Conservation (phyloP, 2,113 vertebrate species). For the Girardinichthys multiradiatus region DNA sequence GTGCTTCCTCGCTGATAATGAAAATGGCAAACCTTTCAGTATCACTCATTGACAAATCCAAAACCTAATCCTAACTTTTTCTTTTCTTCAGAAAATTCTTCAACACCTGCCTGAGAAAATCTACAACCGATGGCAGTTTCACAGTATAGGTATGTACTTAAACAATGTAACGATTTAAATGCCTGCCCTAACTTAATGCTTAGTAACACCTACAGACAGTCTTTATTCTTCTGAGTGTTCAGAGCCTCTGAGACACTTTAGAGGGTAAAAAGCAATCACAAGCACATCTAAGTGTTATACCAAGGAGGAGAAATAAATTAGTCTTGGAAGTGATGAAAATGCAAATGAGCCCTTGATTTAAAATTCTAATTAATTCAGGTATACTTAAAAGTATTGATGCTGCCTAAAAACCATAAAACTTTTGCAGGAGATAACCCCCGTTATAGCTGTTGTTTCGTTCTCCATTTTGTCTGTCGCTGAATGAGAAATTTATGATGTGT, state of each 20-base stretch:
- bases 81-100: conserved; percentile 91
- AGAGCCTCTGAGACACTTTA: conserved; percentile 36
- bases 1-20: too few species aligned
- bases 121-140: conserved; percentile 98
- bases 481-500: conserved; percentile 8
- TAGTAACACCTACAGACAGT: neutral
- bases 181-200: neutral
- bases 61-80: conserved; percentile 13
- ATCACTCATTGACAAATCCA: too few species aligned
- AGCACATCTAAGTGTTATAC: conserved; percentile 50
- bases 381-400: conserved; percentile 66
- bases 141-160: conserved; percentile 94
- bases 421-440: conserved; percentile 71
- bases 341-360: conserved; percentile 76
- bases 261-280: conserved; percentile 42
- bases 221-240: conserved; percentile 7
- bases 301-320: conserved; percentile 74
- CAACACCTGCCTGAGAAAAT: conserved; percentile 98
- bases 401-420: conserved; percentile 49
- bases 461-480: conserved; percentile 3
- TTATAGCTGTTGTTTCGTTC: conserved; percentile 57
- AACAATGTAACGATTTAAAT: neutral
- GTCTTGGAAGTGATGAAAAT: conserved; percentile 69
- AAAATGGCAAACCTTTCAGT: neutral
- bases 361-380: conserved; percentile 81